A percentile compares a stretch with the other conserved stretches of the same genome.
Evolutionary conservation across 2,888 invertebrate species (phyloP).

Genomic region (Lysandra coridon): DNA sequence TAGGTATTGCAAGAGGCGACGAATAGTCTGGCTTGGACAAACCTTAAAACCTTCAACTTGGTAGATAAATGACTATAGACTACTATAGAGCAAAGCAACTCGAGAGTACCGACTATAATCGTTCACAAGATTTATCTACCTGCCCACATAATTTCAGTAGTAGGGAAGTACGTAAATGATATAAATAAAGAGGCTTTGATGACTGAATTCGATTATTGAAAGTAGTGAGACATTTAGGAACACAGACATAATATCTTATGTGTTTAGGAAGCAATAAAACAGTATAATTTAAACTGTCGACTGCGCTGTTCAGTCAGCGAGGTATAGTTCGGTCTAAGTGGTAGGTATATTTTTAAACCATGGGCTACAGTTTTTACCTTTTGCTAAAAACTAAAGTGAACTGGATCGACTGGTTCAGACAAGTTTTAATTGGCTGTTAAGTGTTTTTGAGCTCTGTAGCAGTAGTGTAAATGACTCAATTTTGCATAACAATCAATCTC

Average conservation of each 20-base stretch:
- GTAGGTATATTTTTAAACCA: slow-evolving; percentile 6
- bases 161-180: background rate
- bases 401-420: slow-evolving; percentile 55
- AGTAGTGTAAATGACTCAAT: slow-evolving; percentile 55
- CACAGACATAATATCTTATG: no score
- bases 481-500: slow-evolving; percentile 53
- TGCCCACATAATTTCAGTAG: background rate
- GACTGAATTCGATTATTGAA: background rate
- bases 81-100: background rate
- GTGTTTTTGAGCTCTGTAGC: slow-evolving; percentile 62
- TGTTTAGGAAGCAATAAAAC: background rate
- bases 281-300: background rate
- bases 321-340: background rate
- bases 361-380: slow-evolving; percentile 19
- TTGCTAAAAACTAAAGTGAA: slow-evolving; percentile 37
- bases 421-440: slow-evolving; percentile 50
- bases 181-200: background rate
- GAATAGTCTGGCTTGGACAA: background rate
- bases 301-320: background rate
- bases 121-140: background rate
- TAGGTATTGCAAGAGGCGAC: background rate
- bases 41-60: background rate
- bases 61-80: background rate
- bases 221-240: background rate
- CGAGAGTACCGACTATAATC: background rate